Conservation (phyloP, 2,888 invertebrate genomes). For the Zaprionus bogoriensis region DNA sequence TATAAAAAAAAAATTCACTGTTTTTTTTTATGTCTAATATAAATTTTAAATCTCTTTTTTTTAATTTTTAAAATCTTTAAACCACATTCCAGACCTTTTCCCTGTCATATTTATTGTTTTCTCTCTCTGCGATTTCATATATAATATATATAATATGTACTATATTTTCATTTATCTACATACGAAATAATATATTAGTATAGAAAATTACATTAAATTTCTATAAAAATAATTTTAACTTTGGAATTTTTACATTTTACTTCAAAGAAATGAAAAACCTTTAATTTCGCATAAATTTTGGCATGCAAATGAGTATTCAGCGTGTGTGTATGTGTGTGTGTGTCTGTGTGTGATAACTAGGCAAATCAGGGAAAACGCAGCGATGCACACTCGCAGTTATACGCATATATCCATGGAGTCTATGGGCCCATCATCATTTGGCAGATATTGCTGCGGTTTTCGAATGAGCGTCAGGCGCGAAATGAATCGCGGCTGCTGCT, state of each 20-base stretch:
- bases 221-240: neutral
- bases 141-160: no score
- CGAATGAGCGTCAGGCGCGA: conserved; percentile 22
- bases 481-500: conserved; percentile 47
- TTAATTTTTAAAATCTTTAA: no score
- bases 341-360: conserved; percentile 28
- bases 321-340: neutral
- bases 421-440: conserved; percentile 24
- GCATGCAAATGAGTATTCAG: conserved; percentile 10
- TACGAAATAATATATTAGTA: no score
- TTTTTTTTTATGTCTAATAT: no score
- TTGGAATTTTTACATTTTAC: neutral
- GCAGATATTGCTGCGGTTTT: conserved; percentile 43
- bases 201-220: neutral
- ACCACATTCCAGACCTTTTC: no score
- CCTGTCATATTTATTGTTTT: no score
- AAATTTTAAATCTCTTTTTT: no score
- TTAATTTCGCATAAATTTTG: conserved; percentile 2
- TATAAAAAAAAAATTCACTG: no score
- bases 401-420: no score
- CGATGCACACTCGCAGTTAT: no score
- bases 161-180: no score
- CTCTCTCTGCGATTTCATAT: no score
- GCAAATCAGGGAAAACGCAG: conserved; percentile 35
- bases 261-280: neutral